Evolutionary conservation across 2,797 vertebrate species (phyloP).

Genomic region (Phaenicophaeus curvirostris): DNA sequence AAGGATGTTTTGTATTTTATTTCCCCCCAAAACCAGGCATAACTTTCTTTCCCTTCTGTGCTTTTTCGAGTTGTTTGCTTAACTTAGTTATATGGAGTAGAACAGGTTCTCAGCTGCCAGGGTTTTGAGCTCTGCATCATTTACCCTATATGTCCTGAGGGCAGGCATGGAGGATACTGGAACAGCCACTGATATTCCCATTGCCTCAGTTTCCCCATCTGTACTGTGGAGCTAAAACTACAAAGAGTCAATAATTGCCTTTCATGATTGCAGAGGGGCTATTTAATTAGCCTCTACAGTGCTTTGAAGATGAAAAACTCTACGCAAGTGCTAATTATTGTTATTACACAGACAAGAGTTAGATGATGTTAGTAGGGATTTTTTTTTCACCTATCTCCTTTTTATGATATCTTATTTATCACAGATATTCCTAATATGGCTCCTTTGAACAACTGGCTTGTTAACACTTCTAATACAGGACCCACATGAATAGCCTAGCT

Average conservation of each 20-base stretch:
- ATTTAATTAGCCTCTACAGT: constrained; percentile 63
- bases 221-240: constrained; percentile 2
- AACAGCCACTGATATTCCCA: background rate
- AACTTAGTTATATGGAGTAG: background rate
- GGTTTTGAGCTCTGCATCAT: background rate
- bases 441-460: background rate
- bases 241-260: constrained; percentile 57
- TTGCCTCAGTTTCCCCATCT: constrained; percentile 56
- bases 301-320: constrained; percentile 72
- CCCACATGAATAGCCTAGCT: background rate
- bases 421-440: constrained; percentile 17
- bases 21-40: background rate
- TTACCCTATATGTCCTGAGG: background rate
- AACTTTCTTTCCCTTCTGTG: background rate
- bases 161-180: background rate
- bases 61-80: background rate
- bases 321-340: constrained; percentile 70
- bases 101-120: background rate
- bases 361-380: background rate
- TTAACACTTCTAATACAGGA: background rate
- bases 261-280: constrained; percentile 12
- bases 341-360: constrained; percentile 57
- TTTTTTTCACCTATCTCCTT: constrained; percentile 7
- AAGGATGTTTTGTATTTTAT: background rate
- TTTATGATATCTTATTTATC: constrained; percentile 59